A percentile compares a stretch with the other conserved stretches of the same genome.
Evolutionary conservation across 2,113 vertebrate species (phyloP).

Genomic region (Oncorhynchus masou): DNA sequence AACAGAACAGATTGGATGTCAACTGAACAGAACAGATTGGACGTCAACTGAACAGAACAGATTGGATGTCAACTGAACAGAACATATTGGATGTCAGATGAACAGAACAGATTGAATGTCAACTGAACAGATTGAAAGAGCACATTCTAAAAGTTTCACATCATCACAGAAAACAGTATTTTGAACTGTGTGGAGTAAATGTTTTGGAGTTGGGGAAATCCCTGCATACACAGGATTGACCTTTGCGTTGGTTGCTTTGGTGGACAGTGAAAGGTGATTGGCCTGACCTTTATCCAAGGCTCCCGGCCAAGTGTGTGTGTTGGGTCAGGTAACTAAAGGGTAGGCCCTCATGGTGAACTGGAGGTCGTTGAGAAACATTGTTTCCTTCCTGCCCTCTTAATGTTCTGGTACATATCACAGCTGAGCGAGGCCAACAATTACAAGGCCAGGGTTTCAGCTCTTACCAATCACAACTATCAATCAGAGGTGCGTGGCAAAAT

Average conservation of each 20-base stretch:
- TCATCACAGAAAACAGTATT: background rate
- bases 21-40: too few species aligned
- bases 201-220: background rate
- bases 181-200: background rate
- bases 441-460: conserved; percentile 39
- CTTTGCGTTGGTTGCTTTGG: background rate
- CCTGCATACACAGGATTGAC: background rate
- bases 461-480: conserved; percentile 32
- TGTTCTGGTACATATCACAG: conserved; percentile 46
- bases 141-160: background rate
- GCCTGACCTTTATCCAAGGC: conserved; percentile 36
- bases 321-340: conserved; percentile 54
- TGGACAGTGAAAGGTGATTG: conserved; percentile 45
- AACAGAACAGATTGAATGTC: background rate
- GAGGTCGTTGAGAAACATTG: conserved; percentile 48
- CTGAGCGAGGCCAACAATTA: conserved; percentile 62
- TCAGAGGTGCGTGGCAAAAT: conserved; percentile 19
- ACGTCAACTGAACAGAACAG: too few species aligned
- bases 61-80: too few species aligned
- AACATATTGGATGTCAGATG: too few species aligned
- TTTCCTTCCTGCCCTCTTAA: conserved; percentile 55
- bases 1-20: too few species aligned
- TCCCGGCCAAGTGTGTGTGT: conserved; percentile 44
- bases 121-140: background rate
- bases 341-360: conserved; percentile 38